phyloP scores from a whole-genome alignment of 1,140 invertebrate genomes.

The Bilobella aurantiaca region DNA sequence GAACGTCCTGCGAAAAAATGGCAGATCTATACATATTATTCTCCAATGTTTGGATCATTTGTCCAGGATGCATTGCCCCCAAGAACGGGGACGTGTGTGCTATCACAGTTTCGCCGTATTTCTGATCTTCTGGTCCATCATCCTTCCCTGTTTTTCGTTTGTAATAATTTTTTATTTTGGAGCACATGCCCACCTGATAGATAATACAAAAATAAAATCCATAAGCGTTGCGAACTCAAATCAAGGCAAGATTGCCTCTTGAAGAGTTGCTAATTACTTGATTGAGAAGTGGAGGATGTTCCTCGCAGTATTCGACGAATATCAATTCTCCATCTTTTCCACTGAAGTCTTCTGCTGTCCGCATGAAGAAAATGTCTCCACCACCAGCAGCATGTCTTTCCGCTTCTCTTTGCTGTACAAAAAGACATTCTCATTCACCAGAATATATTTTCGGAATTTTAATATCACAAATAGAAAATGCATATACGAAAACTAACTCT shows the following conservation, averaged over 20 bases:
- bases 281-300: constrained; percentile 52
- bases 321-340: constrained; percentile 54
- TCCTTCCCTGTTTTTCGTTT: constrained; percentile 44
- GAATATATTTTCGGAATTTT: too few species aligned
- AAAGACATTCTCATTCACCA: too few species aligned
- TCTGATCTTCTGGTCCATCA: constrained; percentile 48
- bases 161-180: constrained; percentile 57
- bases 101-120: constrained; percentile 52
- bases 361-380: constrained; percentile 57
- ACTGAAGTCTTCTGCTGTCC: constrained; percentile 51
- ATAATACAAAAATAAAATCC: not conserved
- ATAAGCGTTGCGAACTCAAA: not conserved
- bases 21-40: constrained; percentile 57
- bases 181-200: constrained; percentile 54
- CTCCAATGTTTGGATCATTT: constrained; percentile 51
- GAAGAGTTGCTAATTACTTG: constrained; percentile 39
- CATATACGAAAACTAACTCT: too few species aligned
- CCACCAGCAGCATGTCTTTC: constrained; percentile 71
- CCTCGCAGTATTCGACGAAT: constrained; percentile 53
- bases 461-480: too few species aligned
- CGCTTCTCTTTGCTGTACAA: constrained; percentile 65
- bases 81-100: constrained; percentile 56
- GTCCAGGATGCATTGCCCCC: constrained; percentile 48
- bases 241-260: not conserved
- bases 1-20: constrained; percentile 49